A percentile compares a stretch with the other conserved stretches of the same genome.
Evolutionary conservation across 2,888 invertebrate species (phyloP).

Genomic region (Pterostichus madidus): DNA sequence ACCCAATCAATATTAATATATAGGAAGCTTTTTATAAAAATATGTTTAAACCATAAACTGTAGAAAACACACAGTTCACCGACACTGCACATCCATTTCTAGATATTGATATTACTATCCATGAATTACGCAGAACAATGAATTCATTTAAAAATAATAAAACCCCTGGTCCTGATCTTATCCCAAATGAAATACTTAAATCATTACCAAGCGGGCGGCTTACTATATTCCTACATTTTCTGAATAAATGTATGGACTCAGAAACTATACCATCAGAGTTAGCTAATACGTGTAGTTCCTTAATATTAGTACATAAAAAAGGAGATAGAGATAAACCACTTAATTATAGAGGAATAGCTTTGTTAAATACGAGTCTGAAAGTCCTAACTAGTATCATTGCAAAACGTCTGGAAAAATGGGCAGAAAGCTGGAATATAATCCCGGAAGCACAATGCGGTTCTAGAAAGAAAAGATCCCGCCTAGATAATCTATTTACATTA

Average conservation of each 20-base stretch:
- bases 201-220: neutral
- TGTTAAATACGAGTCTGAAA: slow-evolving; percentile 30
- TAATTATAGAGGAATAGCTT: slow-evolving; percentile 28
- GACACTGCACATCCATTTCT: neutral
- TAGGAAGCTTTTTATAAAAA: neutral
- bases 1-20: slow-evolving; percentile 14
- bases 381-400: neutral
- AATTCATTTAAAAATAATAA: neutral
- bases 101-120: neutral
- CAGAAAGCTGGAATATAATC: neutral
- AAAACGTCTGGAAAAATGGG: slow-evolving; percentile 7
- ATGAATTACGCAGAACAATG: neutral
- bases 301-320: slow-evolving; percentile 25
- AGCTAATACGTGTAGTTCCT: neutral
- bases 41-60: neutral
- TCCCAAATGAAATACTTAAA: slow-evolving; percentile 24
- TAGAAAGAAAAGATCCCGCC: neutral
- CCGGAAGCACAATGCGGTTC: slow-evolving; percentile 14
- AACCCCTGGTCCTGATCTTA: slow-evolving; percentile 28
- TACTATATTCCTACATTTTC: neutral
- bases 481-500: slow-evolving; percentile 10
- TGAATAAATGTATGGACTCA: neutral
- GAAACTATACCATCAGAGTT: slow-evolving; percentile 20
- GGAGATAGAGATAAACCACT: neutral
- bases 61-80: neutral